Evolutionary conservation across 2,797 vertebrate genomes (phyloP).

Genomic region (Xyrichtys novacula): DNA sequence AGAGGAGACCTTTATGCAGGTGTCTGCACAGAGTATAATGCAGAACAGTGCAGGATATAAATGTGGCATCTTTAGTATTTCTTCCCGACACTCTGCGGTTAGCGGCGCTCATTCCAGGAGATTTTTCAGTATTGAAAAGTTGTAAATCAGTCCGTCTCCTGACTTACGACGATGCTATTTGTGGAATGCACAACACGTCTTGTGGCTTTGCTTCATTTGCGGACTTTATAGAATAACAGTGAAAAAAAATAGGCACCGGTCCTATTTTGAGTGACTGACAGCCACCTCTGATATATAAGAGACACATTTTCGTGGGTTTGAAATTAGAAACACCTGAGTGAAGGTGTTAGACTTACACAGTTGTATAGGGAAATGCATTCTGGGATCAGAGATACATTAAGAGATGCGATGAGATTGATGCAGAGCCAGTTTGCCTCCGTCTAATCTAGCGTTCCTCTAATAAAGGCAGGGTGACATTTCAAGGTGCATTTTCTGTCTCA

Average conservation of each 20-base stretch:
- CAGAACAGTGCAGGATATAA: neutral
- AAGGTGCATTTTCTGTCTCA: neutral
- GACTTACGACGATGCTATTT: constrained; percentile 5
- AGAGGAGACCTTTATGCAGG: too few species aligned
- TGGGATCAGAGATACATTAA: neutral
- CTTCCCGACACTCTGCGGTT: neutral
- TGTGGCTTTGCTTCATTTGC: constrained; percentile 5
- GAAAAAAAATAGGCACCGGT: neutral
- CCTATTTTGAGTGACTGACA: neutral
- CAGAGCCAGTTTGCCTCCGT: too few species aligned
- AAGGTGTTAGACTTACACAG: neutral
- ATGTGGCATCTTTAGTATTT: neutral
- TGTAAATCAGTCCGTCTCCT: constrained; percentile 21
- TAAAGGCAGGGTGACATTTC: neutral
- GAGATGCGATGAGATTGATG: neutral
- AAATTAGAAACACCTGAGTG: neutral
- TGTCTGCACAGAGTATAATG: too few species aligned
- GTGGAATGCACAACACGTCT: constrained; percentile 6
- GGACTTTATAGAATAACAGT: neutral
- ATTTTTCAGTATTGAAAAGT: constrained; percentile 4
- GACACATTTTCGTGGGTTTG: neutral
- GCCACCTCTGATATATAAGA: neutral
- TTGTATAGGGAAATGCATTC: constrained; percentile 6
- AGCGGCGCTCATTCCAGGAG: constrained; percentile 8
- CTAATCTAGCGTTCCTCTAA: too few species aligned